Percentiles rank a stretch among this genome's conserved stretches.
These are phyloP conservation scores for Eupleurogrammus muticus DNA, from an alignment of 2,797 vertebrate species.

Conservation along the genomic window DNA sequence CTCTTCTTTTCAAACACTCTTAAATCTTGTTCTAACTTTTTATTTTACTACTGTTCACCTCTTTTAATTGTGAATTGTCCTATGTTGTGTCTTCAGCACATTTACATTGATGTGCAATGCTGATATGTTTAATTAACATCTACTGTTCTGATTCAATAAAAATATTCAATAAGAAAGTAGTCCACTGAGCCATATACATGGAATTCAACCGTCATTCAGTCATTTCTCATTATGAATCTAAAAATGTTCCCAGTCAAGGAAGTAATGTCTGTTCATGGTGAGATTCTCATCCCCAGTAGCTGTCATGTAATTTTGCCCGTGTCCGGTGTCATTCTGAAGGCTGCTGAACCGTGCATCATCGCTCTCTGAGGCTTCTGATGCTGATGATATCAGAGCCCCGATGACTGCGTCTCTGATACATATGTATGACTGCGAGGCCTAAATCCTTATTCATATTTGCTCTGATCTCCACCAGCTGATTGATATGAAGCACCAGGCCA, in stretches of 20 bases:
- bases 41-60: too few species aligned
- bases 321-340: constrained; percentile 1
- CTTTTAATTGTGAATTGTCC: too few species aligned
- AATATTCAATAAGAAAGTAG: too few species aligned
- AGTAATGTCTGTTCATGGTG: constrained; percentile 6
- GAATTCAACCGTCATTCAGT: not conserved
- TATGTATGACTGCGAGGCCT: constrained; percentile 40
- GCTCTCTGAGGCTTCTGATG: constrained; percentile 15
- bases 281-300: not conserved
- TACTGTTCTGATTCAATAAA: too few species aligned
- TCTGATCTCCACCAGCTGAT: constrained; percentile 40
- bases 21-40: too few species aligned
- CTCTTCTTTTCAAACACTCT: too few species aligned
- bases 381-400: constrained; percentile 14
- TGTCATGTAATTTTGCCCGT: not conserved
- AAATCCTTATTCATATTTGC: constrained; percentile 49
- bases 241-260: not conserved
- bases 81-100: too few species aligned
- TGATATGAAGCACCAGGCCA: constrained; percentile 44
- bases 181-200: not conserved
- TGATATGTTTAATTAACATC: too few species aligned
- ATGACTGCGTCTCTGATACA: constrained; percentile 39
- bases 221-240: not conserved
- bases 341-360: constrained; percentile 16
- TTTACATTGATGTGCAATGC: too few species aligned